Percentiles rank a stretch among this genome's conserved stretches.
These are phyloP conservation scores for Alcis repandata DNA, from an alignment of 2,888 invertebrate genomes.

Conservation along the genomic window DNA sequence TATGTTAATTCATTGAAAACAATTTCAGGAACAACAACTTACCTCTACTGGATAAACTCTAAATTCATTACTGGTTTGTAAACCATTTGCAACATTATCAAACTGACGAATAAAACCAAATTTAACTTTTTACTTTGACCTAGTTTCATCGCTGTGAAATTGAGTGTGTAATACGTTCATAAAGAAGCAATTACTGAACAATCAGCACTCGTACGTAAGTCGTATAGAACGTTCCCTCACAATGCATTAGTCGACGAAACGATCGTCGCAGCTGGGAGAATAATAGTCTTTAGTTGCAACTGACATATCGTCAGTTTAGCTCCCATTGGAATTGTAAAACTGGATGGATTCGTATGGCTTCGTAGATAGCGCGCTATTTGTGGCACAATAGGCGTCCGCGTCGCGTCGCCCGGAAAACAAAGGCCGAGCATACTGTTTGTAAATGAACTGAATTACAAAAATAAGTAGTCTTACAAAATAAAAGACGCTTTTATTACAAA, in stretches of 20 bases:
- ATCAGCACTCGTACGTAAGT: not conserved
- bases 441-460: too few species aligned
- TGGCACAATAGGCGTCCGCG: constrained; percentile 4
- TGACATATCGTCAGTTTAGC: constrained; percentile 45
- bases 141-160: not conserved
- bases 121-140: not conserved
- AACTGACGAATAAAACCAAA: not conserved
- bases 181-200: constrained; percentile 19
- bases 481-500: too few species aligned
- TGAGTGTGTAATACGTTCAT: not conserved
- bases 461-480: too few species aligned
- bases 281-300: constrained; percentile 54
- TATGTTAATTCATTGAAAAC: not conserved
- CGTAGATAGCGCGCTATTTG: constrained; percentile 12
- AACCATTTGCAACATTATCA: not conserved
- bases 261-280: constrained; percentile 50
- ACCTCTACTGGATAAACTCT: not conserved
- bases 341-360: not conserved
- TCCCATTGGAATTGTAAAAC: constrained; percentile 35
- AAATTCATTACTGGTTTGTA: not conserved
- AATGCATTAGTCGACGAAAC: constrained; percentile 48
- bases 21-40: not conserved
- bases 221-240: constrained; percentile 16
- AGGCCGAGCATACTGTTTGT: not conserved
- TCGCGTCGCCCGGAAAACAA: not conserved